Conservation (phyloP, 92 coral and sea anemone species). For the Phenganax marumi region DNA sequence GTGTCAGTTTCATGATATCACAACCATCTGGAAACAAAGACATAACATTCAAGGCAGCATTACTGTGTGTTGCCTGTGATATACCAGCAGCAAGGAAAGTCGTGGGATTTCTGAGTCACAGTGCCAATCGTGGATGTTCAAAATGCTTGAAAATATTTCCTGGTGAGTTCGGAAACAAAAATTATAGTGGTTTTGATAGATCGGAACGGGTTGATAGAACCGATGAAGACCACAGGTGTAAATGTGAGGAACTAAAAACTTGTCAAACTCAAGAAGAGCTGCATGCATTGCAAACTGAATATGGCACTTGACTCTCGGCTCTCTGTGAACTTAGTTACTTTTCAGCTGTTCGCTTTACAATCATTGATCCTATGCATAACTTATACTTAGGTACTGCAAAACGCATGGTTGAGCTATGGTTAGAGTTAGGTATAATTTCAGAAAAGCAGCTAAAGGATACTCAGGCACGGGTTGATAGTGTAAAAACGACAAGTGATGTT, state of each 20-base stretch:
- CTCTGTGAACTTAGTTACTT: constrained; percentile 53
- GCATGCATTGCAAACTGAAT: background rate
- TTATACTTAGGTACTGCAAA: constrained; percentile 55
- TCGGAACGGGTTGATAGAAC: too few relatives aligned
- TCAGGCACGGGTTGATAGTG: background rate
- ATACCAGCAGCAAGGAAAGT: constrained; percentile 2
- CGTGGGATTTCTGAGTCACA: background rate
- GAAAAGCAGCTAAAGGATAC: background rate
- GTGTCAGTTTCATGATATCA: background rate
- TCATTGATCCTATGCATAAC: constrained; percentile 69
- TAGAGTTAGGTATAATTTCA: background rate
- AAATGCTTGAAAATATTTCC: constrained; percentile 1
- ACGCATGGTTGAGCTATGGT: constrained; percentile 1
- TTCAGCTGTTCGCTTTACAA: constrained; percentile 56
- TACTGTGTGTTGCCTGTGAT: constrained; percentile 1
- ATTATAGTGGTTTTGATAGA: constrained; percentile 10
- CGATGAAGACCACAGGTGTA: background rate
- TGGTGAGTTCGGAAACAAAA: background rate
- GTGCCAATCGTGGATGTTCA: background rate
- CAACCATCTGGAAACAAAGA: background rate
- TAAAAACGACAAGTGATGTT: constrained; percentile 35
- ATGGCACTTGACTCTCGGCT: constrained; percentile 51
- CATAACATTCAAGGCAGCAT: background rate
- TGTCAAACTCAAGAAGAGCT: background rate
- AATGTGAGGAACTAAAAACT: background rate